Conservation (phyloP, 2,888 invertebrate species). For the Caenorhabditis sp. region DNA sequence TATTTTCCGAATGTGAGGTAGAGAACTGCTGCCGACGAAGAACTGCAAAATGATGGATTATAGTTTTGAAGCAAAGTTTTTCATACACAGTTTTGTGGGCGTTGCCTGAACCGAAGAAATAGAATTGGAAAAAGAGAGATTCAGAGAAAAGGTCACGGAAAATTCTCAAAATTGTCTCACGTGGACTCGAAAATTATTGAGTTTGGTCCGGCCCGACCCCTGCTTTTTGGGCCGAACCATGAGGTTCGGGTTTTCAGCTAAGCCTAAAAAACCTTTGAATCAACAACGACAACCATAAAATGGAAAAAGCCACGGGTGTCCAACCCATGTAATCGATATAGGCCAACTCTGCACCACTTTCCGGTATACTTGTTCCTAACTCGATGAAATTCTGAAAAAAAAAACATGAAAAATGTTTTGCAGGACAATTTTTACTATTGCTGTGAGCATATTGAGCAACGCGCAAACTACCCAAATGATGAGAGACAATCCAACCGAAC, state of each 20-base stretch:
- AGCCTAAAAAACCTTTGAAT: constrained; percentile 24
- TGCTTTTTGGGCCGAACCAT: not conserved
- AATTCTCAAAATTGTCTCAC: too few species aligned
- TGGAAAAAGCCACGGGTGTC: constrained; percentile 51
- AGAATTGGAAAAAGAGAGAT: too few species aligned
- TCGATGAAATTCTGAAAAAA: constrained; percentile 51
- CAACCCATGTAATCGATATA: constrained; percentile 52
- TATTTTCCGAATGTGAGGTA: constrained; percentile 52
- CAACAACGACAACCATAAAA: constrained; percentile 45
- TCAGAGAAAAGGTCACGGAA: too few species aligned
- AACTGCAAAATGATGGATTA: constrained; percentile 15
- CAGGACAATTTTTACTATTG: constrained; percentile 25
- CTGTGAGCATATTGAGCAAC: constrained; percentile 40
- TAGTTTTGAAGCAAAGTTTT: not conserved
- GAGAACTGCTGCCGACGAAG: constrained; percentile 44
- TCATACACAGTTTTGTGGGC: not conserved
- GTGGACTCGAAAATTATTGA: too few species aligned
- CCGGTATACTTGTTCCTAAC: constrained; percentile 51
- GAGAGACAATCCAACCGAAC: constrained; percentile 48
- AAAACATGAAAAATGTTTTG: not conserved
- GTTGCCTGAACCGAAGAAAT: too few species aligned
- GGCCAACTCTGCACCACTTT: constrained; percentile 50
- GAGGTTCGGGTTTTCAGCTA: not conserved
- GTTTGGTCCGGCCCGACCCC: too few species aligned
- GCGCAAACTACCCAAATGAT: constrained; percentile 52